phyloP scores from a whole-genome alignment of 2,113 vertebrate genomes.

The Saguinus imperator region DNA sequence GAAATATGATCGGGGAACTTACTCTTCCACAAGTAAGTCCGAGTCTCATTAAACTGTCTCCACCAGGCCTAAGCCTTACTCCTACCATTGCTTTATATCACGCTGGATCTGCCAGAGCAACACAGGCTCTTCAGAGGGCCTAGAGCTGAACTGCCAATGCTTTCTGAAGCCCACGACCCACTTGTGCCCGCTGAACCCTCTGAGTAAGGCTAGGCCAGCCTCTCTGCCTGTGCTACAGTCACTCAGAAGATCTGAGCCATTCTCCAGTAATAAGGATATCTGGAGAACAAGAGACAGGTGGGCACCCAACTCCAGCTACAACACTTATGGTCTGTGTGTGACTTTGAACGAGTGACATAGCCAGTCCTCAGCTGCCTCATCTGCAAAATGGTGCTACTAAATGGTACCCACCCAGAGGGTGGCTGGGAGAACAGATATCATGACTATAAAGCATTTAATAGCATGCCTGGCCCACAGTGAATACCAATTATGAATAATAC shows the following conservation, averaged over 20 bases:
- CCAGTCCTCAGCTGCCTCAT: not conserved
- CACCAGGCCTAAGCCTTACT: not conserved
- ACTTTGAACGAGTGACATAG: not conserved
- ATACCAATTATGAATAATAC: not conserved
- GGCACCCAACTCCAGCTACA: not conserved
- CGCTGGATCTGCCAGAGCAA: not conserved
- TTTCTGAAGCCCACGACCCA: not conserved
- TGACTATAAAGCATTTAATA: not conserved
- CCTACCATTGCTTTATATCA: not conserved
- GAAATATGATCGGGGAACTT: not conserved
- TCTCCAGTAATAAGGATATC: not conserved
- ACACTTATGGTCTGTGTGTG: not conserved
- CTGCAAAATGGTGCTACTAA: not conserved
- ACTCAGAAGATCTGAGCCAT: not conserved
- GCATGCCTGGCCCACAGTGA: not conserved
- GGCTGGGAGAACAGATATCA: not conserved
- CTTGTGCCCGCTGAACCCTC: not conserved
- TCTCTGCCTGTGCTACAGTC: not conserved
- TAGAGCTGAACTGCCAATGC: not conserved
- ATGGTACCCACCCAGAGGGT: not conserved
- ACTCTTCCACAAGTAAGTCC: not conserved
- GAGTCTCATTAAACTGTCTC: not conserved
- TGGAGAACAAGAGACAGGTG: not conserved
- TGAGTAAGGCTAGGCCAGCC: not conserved
- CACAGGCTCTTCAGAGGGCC: not conserved